Base-by-base conservation (phyloP, 2,113 vertebrate species). In the Naja naja region DNA sequence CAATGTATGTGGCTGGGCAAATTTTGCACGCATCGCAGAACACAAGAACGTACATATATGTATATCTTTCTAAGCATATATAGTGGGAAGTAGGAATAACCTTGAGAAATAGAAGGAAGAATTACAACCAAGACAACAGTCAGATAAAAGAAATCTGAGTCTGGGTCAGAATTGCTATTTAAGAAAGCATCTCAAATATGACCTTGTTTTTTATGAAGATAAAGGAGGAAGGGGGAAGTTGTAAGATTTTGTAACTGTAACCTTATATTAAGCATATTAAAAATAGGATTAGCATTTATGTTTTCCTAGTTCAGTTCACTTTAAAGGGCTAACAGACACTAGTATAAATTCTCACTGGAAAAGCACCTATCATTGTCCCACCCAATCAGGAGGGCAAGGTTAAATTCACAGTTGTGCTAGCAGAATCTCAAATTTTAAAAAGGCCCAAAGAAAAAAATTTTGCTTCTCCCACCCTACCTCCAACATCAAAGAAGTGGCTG, bases 391-490 rank as follows among this genome's bases (percentile, higher is more conserved):
- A 91, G 39, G 30, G n/a, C 85, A 45, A 34, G 30, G 18, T 88
- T 89, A 39, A 91, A 86, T 85, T 16, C 10, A 53, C 69, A 30
- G 16, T 27, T 16, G n/a, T 54, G 16, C 34, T 56, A 5, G 4
- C 47, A 91, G 74, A 89, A 18, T 39, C 20, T 89, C 58, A 39
- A 14, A 43, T 69, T 55, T 55, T 34, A 90, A 64, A 85, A 89
- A 45, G 20, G 2, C 27, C 54, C 34, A 85, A 60, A 93, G 6
- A 6, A 89, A 89, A 91, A 93, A 20, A 47, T 47, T 45, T 86
- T 87, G 34, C 90, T 69, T 43, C 54, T 87, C 45, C 88, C 12
- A n/a, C 55, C 93, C 90, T 7, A 55, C 54, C 85, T 94, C 89
- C 60, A 87, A 89, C 27, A 6, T 89, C 47, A 91, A 90, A 91